Conservation (phyloP, 2,888 invertebrate genomes). For the Caenorhabditis sp. region DNA sequence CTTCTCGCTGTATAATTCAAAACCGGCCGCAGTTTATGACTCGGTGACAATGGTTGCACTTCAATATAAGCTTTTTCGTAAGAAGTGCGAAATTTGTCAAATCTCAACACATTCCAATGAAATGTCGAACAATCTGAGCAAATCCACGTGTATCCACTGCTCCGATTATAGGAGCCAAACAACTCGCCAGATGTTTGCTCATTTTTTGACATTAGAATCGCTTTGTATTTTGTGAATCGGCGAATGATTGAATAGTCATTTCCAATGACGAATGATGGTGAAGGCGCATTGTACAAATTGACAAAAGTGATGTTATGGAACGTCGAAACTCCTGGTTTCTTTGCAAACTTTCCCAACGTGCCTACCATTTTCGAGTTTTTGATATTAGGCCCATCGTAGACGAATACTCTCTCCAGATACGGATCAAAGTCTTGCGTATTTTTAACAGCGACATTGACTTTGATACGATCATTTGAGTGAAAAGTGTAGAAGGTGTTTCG, state of each 20-base stretch:
- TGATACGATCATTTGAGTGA: slow-evolving; percentile 8
- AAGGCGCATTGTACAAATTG: slow-evolving; percentile 18
- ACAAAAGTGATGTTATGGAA: slow-evolving; percentile 15
- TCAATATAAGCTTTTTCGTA: slow-evolving; percentile 21
- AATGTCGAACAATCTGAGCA: slow-evolving; percentile 28
- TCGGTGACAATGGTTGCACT: slow-evolving; percentile 19
- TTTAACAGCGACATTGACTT: slow-evolving; percentile 24
- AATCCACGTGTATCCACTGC: slow-evolving; percentile 32
- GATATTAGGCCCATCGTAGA: slow-evolving; percentile 26
- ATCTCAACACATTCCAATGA: slow-evolving; percentile 28
- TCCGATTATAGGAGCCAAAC: slow-evolving; percentile 23
- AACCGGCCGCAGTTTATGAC: slow-evolving; percentile 13
- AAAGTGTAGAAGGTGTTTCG: slow-evolving; percentile 20
- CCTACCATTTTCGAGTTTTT: slow-evolving; percentile 18
- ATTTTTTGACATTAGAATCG: slow-evolving; percentile 23
- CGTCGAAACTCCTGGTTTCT: slow-evolving; percentile 8
- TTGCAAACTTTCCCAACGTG: slow-evolving; percentile 10
- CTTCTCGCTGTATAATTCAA: slow-evolving; percentile 11
- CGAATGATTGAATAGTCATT: slow-evolving; percentile 24
- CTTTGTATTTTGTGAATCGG: slow-evolving; percentile 29
- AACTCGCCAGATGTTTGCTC: slow-evolving; percentile 30
- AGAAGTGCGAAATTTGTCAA: slow-evolving; percentile 18
- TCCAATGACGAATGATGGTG: slow-evolving; percentile 27
- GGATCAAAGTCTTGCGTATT: slow-evolving; percentile 30
- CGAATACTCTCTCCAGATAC: slow-evolving; percentile 23